Percentiles rank a stretch among this genome's conserved stretches.
Conservation (phyloP, 2,113 vertebrate genomes). For the Herpetotheres cachinnans region DNA sequence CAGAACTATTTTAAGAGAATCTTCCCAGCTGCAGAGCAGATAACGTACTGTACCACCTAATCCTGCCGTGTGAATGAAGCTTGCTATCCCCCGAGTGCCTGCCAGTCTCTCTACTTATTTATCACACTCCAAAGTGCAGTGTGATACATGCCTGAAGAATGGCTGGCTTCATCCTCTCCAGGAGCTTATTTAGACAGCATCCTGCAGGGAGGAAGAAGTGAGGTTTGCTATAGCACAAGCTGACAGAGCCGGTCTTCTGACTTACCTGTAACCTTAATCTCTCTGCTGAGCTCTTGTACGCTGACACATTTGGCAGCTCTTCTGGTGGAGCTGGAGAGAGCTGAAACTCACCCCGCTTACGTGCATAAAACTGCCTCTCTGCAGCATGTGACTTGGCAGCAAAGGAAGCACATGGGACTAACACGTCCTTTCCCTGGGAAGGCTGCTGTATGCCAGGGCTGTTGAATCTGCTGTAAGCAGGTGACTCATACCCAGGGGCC, state of each 20-base stretch:
- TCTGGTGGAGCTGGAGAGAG: not conserved
- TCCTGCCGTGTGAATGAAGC: not conserved
- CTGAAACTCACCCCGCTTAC: not conserved
- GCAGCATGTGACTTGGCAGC: conserved; percentile 43
- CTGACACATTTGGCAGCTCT: conserved; percentile 50
- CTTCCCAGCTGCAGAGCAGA: conserved; percentile 22
- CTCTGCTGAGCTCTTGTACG: not conserved
- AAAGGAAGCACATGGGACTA: not conserved
- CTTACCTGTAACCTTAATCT: conserved; percentile 38
- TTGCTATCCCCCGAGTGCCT: conserved; percentile 22
- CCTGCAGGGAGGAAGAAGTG: not conserved
- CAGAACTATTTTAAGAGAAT: conserved; percentile 31
- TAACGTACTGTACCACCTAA: not conserved
- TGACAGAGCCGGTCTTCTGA: not conserved
- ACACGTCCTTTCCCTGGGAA: not conserved
- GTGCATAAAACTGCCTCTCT: not conserved
- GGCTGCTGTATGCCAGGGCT: not conserved
- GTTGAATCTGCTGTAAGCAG: conserved; percentile 5
- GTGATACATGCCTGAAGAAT: not conserved
- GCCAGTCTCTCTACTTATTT: conserved; percentile 9
- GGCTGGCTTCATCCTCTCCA: not conserved
- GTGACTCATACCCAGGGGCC: conserved; percentile 39
- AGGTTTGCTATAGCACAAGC: not conserved
- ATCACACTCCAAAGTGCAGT: not conserved
- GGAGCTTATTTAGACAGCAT: not conserved